Conservation (phyloP, 2,888 invertebrate genomes). For the Tetranychus truncatus region DNA sequence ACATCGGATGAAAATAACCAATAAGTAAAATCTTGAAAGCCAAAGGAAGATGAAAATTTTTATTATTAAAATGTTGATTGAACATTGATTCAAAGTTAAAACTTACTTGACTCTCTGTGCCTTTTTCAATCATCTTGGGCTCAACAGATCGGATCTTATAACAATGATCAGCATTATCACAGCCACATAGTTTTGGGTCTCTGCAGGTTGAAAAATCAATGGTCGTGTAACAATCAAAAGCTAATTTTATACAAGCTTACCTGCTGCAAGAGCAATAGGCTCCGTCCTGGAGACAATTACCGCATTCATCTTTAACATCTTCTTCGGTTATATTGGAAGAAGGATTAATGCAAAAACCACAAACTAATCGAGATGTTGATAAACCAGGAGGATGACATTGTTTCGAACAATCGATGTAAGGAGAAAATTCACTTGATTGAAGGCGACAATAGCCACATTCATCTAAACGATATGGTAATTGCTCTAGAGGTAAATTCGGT, state of each 20-base stretch:
- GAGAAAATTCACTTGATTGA: conserved; percentile 18
- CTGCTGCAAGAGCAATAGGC: conserved; percentile 23
- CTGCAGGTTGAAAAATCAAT: conserved; percentile 8
- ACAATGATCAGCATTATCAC: conserved; percentile 20
- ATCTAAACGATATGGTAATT: conserved; percentile 19
- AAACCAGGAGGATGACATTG: conserved; percentile 24
- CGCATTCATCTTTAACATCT: conserved; percentile 24
- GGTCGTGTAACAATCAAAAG: not conserved
- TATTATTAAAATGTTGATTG: not conserved
- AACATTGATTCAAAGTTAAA: not conserved
- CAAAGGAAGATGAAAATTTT: not conserved
- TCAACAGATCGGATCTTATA: conserved; percentile 16
- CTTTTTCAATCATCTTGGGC: conserved; percentile 13
- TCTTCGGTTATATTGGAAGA: conserved; percentile 17
- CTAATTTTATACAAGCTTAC: conserved; percentile 19
- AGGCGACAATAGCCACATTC: conserved; percentile 24
- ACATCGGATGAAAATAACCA: conserved; percentile 19
- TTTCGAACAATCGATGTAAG: conserved; percentile 25
- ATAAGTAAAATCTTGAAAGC: conserved; percentile 14
- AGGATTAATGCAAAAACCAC: conserved; percentile 23
- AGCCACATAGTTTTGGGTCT: conserved; percentile 20
- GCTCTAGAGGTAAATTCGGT: conserved; percentile 14
- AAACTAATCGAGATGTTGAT: conserved; percentile 19
- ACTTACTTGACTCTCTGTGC: conserved; percentile 2
- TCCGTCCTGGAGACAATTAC: conserved; percentile 24